phyloP scores from a whole-genome alignment of 2,113 vertebrate genomes.

The Lagopus leucura region DNA sequence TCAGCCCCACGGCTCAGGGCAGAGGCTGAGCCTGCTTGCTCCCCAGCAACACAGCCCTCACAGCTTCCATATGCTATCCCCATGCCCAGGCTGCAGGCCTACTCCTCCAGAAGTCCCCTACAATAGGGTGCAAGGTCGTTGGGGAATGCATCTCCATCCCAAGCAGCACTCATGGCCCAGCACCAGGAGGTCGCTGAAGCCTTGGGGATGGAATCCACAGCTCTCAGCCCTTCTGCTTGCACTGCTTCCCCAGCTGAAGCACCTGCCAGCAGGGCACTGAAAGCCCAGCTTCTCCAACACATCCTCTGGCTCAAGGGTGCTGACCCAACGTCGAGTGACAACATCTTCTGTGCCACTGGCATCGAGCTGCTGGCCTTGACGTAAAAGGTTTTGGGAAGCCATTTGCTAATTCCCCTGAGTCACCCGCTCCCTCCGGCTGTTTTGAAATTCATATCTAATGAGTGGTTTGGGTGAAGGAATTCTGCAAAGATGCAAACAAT shows the following conservation, averaged over 20 bases:
- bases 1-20: too few relatives aligned
- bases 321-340: neutral
- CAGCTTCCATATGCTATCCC: neutral
- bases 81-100: neutral
- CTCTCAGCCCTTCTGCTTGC: neutral
- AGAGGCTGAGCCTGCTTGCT: neutral
- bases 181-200: rapidly evolving
- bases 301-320: rapidly evolving
- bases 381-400: constrained; percentile 61
- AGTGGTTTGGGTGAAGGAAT: constrained; percentile 68
- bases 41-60: neutral
- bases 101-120: neutral
- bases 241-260: neutral
- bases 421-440: constrained; percentile 54
- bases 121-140: rapidly evolving
- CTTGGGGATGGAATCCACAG: rapidly evolving
- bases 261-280: neutral
- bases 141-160: neutral
- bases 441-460: constrained; percentile 71
- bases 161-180: rapidly evolving
- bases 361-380: constrained; percentile 18
- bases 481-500: constrained; percentile 69
- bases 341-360: constrained; percentile 12
- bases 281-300: neutral
- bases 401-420: constrained; percentile 62